Conservation (phyloP, 2,888 invertebrate species). For the Bursaphelenchus okinawaensis region DNA sequence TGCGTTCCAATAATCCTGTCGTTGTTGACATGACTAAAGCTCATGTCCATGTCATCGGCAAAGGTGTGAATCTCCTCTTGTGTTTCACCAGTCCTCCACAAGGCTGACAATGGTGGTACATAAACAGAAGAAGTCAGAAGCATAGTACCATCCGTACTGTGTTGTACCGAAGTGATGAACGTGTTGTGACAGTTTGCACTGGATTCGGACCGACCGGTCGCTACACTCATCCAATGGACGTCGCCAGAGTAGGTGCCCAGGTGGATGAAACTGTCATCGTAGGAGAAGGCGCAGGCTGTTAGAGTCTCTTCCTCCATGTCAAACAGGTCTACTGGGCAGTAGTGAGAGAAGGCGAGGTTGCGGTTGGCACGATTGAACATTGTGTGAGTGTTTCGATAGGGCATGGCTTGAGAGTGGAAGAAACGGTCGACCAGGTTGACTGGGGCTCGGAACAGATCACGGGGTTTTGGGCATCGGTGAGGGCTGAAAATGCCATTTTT, state of each 20-base stretch:
- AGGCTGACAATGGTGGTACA: slow-evolving; percentile 74
- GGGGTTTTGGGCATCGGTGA: slow-evolving; percentile 79
- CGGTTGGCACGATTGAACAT: slow-evolving; percentile 70
- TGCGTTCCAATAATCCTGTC: slow-evolving; percentile 84
- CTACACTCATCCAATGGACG: slow-evolving; percentile 78
- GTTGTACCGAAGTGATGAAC: slow-evolving; percentile 70
- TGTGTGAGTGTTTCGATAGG: slow-evolving; percentile 20
- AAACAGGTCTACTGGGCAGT: slow-evolving; percentile 63
- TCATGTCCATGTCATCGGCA: slow-evolving; percentile 67
- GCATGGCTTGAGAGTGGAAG: slow-evolving; percentile 24
- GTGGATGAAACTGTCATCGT: slow-evolving; percentile 67
- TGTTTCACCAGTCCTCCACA: slow-evolving; percentile 66
- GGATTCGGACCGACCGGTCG: slow-evolving; percentile 75
- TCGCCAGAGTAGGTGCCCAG: slow-evolving; percentile 87
- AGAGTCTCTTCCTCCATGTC: slow-evolving; percentile 70
- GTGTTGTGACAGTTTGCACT: slow-evolving; percentile 78
- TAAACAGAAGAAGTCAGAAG: slow-evolving; percentile 80
- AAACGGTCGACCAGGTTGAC: slow-evolving; percentile 58
- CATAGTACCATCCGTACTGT: slow-evolving; percentile 68
- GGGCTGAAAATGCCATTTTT: slow-evolving; percentile 74
- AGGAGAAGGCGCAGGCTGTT: slow-evolving; percentile 69
- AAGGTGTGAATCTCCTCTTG: slow-evolving; percentile 67
- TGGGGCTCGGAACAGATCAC: slow-evolving; percentile 16
- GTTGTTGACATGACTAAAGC: slow-evolving; percentile 69
- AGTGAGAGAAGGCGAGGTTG: slow-evolving; percentile 72